Conservation (phyloP, 1,140 invertebrate species). For the Drosophila setifemur region DNA sequence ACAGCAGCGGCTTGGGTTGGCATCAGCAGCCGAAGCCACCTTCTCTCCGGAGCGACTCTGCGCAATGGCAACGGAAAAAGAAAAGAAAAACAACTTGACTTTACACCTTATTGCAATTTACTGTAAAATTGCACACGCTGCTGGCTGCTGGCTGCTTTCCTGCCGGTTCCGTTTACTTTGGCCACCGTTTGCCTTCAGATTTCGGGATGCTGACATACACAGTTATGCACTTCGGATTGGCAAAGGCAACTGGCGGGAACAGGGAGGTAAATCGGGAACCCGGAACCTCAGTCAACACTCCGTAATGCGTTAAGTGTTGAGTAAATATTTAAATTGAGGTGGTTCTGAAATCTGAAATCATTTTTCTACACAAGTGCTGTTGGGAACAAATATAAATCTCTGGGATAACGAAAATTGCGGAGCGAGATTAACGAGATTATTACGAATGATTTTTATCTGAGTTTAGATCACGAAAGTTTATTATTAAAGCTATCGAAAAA, state of each 20-base stretch:
- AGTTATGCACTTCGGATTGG: constrained; percentile 57
- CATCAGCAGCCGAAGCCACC: constrained; percentile 2
- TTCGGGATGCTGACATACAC: constrained; percentile 28
- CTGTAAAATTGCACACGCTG: constrained; percentile 65
- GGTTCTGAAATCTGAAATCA: background rate
- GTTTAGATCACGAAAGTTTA: no score
- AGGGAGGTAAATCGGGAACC: background rate
- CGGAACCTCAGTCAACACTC: constrained; percentile 20
- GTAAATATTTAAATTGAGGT: constrained; percentile 31
- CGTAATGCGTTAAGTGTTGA: constrained; percentile 43
- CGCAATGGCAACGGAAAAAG: constrained; percentile 1
- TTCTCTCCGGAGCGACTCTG: constrained; percentile 9
- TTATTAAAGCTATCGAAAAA: no score
- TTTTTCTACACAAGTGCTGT: no score
- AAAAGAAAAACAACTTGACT: constrained; percentile 57
- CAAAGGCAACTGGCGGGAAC: constrained; percentile 18
- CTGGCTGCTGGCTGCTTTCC: constrained; percentile 26
- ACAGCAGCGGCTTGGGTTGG: constrained; percentile 6
- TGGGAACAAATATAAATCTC: no score
- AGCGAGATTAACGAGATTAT: no score
- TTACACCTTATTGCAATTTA: constrained; percentile 77
- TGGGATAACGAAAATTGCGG: no score
- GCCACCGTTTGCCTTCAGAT: constrained; percentile 24
- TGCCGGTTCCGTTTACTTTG: constrained; percentile 31
- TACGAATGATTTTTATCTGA: no score